A percentile compares a stretch with the other conserved stretches of the same genome.
Conservation (phyloP, 2,888 invertebrate species). For the Cryptocephalus moraei region DNA sequence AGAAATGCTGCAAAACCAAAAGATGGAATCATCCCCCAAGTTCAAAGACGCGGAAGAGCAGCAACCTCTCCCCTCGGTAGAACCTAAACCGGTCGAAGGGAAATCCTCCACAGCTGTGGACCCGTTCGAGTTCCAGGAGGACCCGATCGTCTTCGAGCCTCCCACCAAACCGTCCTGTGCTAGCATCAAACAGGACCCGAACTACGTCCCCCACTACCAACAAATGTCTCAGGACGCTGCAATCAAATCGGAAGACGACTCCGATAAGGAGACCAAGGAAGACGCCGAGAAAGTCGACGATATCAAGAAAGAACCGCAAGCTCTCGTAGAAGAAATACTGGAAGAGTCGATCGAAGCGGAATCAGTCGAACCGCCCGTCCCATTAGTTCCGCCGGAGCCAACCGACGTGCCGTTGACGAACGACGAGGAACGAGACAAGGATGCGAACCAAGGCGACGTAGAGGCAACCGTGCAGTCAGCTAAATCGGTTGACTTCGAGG, state of each 20-base stretch:
- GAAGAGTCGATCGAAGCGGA: no score
- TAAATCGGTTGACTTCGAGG: conserved; percentile 11
- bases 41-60: conserved; percentile 8
- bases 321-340: no score
- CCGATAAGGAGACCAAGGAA: conserved; percentile 28
- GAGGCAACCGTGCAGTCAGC: conserved; percentile 22
- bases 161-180: conserved; percentile 11
- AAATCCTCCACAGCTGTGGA: conserved; percentile 20
- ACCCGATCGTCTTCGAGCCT: conserved; percentile 25
- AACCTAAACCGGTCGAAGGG: no score
- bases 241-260: conserved; percentile 28
- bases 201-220: conserved; percentile 17
- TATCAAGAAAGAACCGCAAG: no score
- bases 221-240: conserved; percentile 3
- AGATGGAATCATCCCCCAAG: conserved; percentile 12
- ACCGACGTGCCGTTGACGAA: no score
- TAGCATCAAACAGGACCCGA: neutral
- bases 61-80: neutral
- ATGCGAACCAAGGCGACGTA: no score
- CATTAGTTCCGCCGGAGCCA: no score
- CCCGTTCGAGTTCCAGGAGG: conserved; percentile 38
- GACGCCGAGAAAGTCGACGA: no score
- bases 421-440: no score
- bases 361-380: no score
- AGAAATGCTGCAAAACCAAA: conserved; percentile 7